Percentiles rank a stretch among this genome's conserved stretches.
These are phyloP conservation scores for Proterorhinus semilunaris DNA, from an alignment of 2,113 vertebrate genomes.

Conservation along the genomic window DNA sequence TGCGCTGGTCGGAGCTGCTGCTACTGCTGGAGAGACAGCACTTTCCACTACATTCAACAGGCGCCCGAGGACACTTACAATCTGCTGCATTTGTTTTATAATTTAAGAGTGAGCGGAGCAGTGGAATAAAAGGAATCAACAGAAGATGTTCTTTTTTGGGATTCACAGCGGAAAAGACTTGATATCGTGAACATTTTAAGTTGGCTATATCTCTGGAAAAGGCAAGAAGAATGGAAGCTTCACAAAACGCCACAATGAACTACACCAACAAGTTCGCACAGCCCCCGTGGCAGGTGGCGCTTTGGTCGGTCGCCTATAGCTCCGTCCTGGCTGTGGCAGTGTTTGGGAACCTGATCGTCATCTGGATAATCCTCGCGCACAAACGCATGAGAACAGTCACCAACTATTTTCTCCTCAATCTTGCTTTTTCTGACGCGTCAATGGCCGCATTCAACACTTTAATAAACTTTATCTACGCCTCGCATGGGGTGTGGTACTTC, in stretches of 20 bases:
- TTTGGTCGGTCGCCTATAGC: slow-evolving; percentile 94
- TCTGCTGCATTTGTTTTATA: neutral
- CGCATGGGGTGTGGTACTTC: slow-evolving; percentile 96
- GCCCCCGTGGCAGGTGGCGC: slow-evolving; percentile 90
- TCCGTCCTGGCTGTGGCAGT: slow-evolving; percentile 89
- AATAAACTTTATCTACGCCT: slow-evolving; percentile 91
- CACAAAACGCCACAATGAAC: slow-evolving; percentile 71
- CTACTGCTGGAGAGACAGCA: slow-evolving; percentile 26
- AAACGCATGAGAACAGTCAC: slow-evolving; percentile 96
- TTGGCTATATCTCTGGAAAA: neutral
- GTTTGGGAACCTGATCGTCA: slow-evolving; percentile 92
- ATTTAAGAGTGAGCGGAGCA: neutral
- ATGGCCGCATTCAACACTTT: slow-evolving; percentile 96
- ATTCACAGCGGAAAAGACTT: neutral
- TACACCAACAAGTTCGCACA: slow-evolving; percentile 90
- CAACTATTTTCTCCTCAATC: slow-evolving; percentile 92
- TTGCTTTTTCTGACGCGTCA: slow-evolving; percentile 94
- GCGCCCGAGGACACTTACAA: slow-evolving; percentile 13
- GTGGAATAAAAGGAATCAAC: neutral
- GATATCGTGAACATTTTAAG: neutral
- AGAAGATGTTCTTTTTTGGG: neutral
- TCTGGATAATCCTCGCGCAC: slow-evolving; percentile 97
- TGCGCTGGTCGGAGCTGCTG: slow-evolving; percentile 39
- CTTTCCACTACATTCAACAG: slow-evolving; percentile 58
- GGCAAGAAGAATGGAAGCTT: slow-evolving; percentile 62